Evolutionary conservation across 2,888 invertebrate genomes (phyloP).

Genomic region (Epinotia ramella): DNA sequence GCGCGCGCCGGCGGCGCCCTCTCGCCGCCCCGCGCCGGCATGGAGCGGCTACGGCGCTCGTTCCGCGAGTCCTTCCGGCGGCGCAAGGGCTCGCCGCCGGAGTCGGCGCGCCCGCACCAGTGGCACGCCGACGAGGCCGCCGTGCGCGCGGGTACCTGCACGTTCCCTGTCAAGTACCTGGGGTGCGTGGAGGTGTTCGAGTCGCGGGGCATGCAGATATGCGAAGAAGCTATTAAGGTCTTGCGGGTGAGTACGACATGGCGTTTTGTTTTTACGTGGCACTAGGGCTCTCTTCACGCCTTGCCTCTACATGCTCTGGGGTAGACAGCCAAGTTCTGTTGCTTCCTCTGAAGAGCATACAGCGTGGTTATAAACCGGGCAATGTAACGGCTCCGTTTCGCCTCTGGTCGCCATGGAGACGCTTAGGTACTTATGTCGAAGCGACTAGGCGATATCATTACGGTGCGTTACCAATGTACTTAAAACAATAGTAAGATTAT

Average conservation of each 20-base stretch:
- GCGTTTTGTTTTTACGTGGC: neutral
- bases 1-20: slow-evolving; percentile 79
- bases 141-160: slow-evolving; percentile 97
- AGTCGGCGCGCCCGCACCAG: slow-evolving; percentile 98
- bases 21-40: slow-evolving; percentile 85
- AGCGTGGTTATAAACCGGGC: neutral
- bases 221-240: slow-evolving; percentile 99
- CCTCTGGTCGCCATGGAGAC: neutral
- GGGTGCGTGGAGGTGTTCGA: slow-evolving; percentile 99
- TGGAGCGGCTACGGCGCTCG: slow-evolving; percentile 95
- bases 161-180: slow-evolving; percentile 99
- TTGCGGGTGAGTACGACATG: slow-evolving; percentile 91
- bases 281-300: neutral
- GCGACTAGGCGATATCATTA: too few species aligned
- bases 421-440: neutral
- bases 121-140: slow-evolving; percentile 99
- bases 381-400: neutral
- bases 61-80: slow-evolving; percentile 97
- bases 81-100: slow-evolving; percentile 94
- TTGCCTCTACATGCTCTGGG: neutral
- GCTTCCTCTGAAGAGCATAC: neutral
- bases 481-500: too few species aligned
- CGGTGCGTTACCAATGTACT: too few species aligned
- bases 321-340: neutral
- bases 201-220: slow-evolving; percentile 99